Base-by-base conservation (phyloP, 2,888 invertebrate species). In the Oligia latruncula region DNA sequence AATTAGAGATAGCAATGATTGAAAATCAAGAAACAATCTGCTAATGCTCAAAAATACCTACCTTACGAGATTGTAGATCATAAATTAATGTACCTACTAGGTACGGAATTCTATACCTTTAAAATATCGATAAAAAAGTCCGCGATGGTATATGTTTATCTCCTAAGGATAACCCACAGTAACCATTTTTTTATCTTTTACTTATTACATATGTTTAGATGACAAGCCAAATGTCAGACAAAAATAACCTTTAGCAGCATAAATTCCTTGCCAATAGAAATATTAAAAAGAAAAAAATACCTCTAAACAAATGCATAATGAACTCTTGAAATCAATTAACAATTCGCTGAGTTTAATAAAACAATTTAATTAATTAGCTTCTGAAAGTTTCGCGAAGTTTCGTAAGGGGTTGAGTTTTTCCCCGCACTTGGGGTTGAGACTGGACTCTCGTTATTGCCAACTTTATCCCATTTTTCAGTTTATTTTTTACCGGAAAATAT, bases 361-460 rank as follows among this genome's bases (percentile, higher is more conserved):
- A 90, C 81, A 87, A 88, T 83, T 89, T 86, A 80, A 86, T 86
- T 88, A 90, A 87, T 89, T 83, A 85, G 83, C 80, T 72, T 20
- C 71, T 65, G 20, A 66, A 88, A 89, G 87, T 89, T 88, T 77
- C 11, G 68, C 66, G n/a, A 82, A 87, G 78, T 90, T 90, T 82
- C 46, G 20, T 73, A 78, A 82, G 78, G 86, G 86, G 86, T 76
- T 73, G 78, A 75, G 52, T 88, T 88, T 88, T 78, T 74, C 49
- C 66, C 81, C 77, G 74, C 65, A 60, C 74, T 80, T 60, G 43
- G 71, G 71, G 85, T 72, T 73, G 81, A 72, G 52, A 49, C 82
- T 85, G 85, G 77, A 81, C 85, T 85, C 52, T 74, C 52, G 82
- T 72, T 76, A 58, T 55, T 74, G 75, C 81, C 15, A 71, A 64